Conservation (phyloP, 1,140 invertebrate species). For the Drosophila yakuba region DNA sequence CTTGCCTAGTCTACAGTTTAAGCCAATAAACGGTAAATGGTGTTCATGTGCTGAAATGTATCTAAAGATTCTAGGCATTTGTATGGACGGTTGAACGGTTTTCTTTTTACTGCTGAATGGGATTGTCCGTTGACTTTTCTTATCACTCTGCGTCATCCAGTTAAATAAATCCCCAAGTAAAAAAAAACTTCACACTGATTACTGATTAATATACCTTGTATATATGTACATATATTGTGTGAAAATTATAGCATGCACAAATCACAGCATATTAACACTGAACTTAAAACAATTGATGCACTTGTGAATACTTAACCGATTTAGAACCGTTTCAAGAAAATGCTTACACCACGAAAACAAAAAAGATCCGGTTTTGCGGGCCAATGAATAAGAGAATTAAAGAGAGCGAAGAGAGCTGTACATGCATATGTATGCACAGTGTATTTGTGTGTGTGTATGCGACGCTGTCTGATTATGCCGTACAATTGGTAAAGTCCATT, state of each 20-base stretch:
- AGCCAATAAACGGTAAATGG: slow-evolving; percentile 21
- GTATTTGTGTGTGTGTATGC: background rate
- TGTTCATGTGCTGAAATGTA: background rate
- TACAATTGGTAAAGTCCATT: background rate
- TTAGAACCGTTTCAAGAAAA: slow-evolving; percentile 33
- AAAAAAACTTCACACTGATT: background rate
- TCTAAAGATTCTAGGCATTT: background rate
- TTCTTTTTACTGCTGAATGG: background rate
- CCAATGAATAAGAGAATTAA: too few relatives aligned
- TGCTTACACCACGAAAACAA: slow-evolving; percentile 1
- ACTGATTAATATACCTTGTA: background rate
- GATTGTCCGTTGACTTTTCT: background rate
- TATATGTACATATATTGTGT: background rate
- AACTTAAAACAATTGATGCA: slow-evolving; percentile 4
- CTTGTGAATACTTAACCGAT: slow-evolving; percentile 17
- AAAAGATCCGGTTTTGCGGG: slow-evolving; percentile 13
- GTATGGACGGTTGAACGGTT: background rate
- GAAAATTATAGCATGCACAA: slow-evolving; percentile 1
- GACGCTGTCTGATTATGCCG: slow-evolving; percentile 18
- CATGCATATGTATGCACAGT: slow-evolving; percentile 4
- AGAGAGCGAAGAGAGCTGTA: slow-evolving; percentile 1
- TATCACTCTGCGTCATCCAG: slow-evolving; percentile 3
- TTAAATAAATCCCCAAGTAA: slow-evolving; percentile 3
- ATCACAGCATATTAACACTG: slow-evolving; percentile 1
- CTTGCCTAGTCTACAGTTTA: slow-evolving; percentile 30